Evolutionary conservation across 1,140 invertebrate genomes (phyloP).

Genomic region (Drosophila ercepeae): DNA sequence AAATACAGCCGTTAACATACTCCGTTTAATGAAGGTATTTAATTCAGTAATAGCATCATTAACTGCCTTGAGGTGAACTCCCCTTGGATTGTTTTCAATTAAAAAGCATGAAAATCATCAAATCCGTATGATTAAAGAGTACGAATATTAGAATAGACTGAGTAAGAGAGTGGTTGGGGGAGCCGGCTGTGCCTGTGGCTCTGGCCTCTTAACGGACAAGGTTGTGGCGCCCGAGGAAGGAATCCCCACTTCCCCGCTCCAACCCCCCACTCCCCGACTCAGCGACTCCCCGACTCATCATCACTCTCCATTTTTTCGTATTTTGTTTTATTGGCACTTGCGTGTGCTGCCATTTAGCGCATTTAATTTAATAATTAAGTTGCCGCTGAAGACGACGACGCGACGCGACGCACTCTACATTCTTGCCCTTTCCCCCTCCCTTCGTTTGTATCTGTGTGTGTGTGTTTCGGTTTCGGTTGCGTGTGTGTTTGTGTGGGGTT

Average conservation of each 20-base stretch:
- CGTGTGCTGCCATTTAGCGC: slow-evolving; percentile 80
- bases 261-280: too few relatives aligned
- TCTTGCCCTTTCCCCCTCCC: slow-evolving; percentile 24
- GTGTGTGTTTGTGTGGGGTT: slow-evolving; percentile 6
- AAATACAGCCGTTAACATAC: not conserved
- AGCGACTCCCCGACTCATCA: not conserved
- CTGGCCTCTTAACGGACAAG: slow-evolving; percentile 66
- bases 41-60: not conserved
- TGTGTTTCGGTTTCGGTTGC: not conserved
- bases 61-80: not conserved
- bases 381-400: slow-evolving; percentile 63
- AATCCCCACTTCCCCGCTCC: too few relatives aligned
- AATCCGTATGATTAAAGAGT: too few relatives aligned
- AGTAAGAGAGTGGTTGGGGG: not conserved
- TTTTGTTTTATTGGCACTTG: slow-evolving; percentile 76
- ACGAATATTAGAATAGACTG: too few relatives aligned
- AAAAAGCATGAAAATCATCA: too few relatives aligned
- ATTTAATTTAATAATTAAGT: slow-evolving; percentile 82
- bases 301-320: slow-evolving; percentile 53
- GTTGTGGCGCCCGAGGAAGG: slow-evolving; percentile 47
- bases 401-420: slow-evolving; percentile 11
- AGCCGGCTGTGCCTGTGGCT: too few relatives aligned
- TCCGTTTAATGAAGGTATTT: not conserved
- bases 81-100: not conserved
- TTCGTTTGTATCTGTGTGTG: not conserved